Conservation (phyloP, 2,888 invertebrate genomes). For the Eristalis intricaria region DNA sequence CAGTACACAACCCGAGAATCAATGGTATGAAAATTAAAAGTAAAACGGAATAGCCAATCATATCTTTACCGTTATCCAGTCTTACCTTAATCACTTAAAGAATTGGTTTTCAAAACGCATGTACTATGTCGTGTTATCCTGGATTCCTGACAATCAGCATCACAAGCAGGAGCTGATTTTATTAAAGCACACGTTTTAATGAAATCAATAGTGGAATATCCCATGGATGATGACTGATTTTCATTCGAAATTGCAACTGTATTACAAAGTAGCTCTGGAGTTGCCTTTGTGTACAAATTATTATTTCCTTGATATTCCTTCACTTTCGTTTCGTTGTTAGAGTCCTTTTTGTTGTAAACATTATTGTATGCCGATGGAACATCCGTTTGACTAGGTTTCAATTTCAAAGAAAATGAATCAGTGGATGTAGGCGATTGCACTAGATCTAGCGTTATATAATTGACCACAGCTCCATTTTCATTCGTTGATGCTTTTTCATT, state of each 20-base stretch:
- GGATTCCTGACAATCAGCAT: slow-evolving; percentile 88
- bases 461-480: slow-evolving; percentile 74
- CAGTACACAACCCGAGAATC: too few relatives aligned
- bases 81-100: not conserved
- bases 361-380: not conserved
- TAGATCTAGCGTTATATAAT: slow-evolving; percentile 80
- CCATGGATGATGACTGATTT: slow-evolving; percentile 80
- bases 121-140: slow-evolving; percentile 93
- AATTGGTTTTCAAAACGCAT: slow-evolving; percentile 84
- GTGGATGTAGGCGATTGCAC: slow-evolving; percentile 79
- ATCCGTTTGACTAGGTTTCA: slow-evolving; percentile 39
- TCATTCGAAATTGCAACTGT: not conserved
- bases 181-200: slow-evolving; percentile 95
- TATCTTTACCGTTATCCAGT: not conserved
- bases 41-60: too few relatives aligned
- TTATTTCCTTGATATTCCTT: slow-evolving; percentile 42
- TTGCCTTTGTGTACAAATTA: slow-evolving; percentile 9
- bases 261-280: slow-evolving; percentile 23
- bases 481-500: slow-evolving; percentile 53
- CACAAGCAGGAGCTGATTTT: slow-evolving; percentile 88
- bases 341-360: slow-evolving; percentile 36
- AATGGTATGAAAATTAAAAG: too few relatives aligned
- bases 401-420: slow-evolving; percentile 68
- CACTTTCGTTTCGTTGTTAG: slow-evolving; percentile 30
- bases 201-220: slow-evolving; percentile 96